Evolutionary conservation across 1,140 invertebrate genomes (phyloP).

Genomic region (Neodiprion fabricii): DNA sequence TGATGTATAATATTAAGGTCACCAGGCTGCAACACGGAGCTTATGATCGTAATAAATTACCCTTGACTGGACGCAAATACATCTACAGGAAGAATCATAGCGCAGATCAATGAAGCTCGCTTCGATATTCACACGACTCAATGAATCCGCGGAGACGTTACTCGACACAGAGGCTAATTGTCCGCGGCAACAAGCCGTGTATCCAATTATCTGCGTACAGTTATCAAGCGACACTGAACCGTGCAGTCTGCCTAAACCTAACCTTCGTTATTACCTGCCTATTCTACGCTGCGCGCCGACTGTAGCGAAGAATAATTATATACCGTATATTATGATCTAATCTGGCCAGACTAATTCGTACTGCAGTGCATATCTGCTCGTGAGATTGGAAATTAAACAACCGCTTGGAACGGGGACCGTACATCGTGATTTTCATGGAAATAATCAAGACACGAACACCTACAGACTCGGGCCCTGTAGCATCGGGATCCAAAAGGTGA

Average conservation of each 20-base stretch:
- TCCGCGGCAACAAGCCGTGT: not conserved
- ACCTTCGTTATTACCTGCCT: no score
- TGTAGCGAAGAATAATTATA: not conserved
- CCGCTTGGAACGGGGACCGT: not conserved
- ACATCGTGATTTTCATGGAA: not conserved
- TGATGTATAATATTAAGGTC: not conserved
- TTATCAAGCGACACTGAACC: not conserved
- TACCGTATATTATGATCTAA: slow-evolving; percentile 3
- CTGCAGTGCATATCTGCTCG: not conserved
- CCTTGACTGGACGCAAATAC: not conserved
- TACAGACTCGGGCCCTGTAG: no score
- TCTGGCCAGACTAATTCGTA: not conserved
- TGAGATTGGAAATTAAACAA: not conserved
- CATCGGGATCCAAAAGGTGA: not conserved
- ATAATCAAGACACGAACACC: not conserved
- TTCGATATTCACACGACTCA: not conserved
- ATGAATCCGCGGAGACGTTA: not conserved
- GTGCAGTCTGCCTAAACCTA: not conserved
- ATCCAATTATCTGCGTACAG: not conserved
- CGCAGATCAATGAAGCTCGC: not conserved
- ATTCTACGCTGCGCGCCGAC: no score
- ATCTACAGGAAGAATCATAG: not conserved
- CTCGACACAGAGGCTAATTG: not conserved
- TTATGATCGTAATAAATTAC: not conserved
- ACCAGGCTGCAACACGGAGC: not conserved